Evolutionary conservation across 2,888 invertebrate species (phyloP), one percentile per base, ranked within the genome.

Genomic region (Mythimna pallens): DNA sequence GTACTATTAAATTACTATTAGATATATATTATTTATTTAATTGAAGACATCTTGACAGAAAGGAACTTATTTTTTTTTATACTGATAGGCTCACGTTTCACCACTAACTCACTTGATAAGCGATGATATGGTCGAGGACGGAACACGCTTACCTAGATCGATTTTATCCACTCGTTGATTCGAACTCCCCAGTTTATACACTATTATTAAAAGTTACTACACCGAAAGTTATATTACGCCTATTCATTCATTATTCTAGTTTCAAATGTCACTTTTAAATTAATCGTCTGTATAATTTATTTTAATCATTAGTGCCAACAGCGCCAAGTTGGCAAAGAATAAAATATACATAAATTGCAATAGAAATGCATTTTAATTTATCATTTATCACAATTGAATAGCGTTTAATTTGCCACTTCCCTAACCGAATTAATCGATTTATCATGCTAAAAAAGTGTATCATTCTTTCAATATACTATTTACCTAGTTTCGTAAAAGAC

Each of bases 301-400:
- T 57, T 55, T 14, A 25, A 55, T 55, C 4, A 55, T 0, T 6
- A 55, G 14, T 55, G 55, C 25, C 25, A 6, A 43, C 20, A 34
- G 63, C 65, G 59, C 50, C 50, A 67, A 62, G 1, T 73, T 79
- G 30, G 62, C 61, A 58, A 65, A 68, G 34, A 57, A 43, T 1
- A 14, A 40, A 64, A 3, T 25, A 34, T 2, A 22, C 10, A 36
- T 40, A 22, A 57, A 20, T 54, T 59, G 2, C 25, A 47, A 52
- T 43, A 43, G 22, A 52, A 65, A 30, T 57, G 7, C 1, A 43
- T 50, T 59, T 59, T 25, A 47, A 59, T 54, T 25, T 58, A 1
- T 14, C 14, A 40, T 30, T 50, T 14, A 55, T 58, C 34, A 59
- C 34, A n/a, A 75, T 10, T 34, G 1, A 40, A 62, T 30, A 36